These are phyloP conservation scores for Chymomyza procnemis DNA, from an alignment of 2,888 invertebrate genomes.

Conservation along the genomic window DNA sequence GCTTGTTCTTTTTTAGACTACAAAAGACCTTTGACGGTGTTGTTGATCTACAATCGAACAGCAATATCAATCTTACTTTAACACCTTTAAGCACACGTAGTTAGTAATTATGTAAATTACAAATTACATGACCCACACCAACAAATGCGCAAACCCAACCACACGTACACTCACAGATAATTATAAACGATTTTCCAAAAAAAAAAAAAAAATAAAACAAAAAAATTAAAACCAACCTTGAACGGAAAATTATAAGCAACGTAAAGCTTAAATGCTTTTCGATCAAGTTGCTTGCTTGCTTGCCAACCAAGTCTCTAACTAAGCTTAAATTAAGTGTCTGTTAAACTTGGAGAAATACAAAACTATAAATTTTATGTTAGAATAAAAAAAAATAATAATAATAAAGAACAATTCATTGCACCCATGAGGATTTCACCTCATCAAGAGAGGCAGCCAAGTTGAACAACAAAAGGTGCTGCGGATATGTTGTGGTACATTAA, in stretches of 20 bases:
- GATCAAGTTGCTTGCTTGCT: constrained; percentile 26
- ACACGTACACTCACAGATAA: constrained; percentile 39
- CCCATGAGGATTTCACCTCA: constrained; percentile 77
- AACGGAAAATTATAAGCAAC: constrained; percentile 53
- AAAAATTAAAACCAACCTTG: constrained; percentile 51
- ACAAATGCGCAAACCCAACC: not conserved
- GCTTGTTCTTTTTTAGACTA: not conserved
- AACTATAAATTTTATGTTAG: not conserved
- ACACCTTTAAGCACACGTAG: constrained; percentile 27
- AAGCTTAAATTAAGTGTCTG: not conserved
- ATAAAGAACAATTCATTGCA: constrained; percentile 30
- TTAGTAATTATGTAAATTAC: constrained; percentile 66
- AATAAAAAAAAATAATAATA: constrained; percentile 4
- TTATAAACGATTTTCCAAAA: constrained; percentile 71
- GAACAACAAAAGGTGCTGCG: constrained; percentile 65
- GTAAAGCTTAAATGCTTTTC: constrained; percentile 42
- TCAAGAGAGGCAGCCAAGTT: constrained; percentile 77
- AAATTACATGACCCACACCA: constrained; percentile 58
- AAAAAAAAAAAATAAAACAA: constrained; percentile 58
- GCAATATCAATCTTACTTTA: not conserved
- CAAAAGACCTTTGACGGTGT: constrained; percentile 59
- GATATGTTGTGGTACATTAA: constrained; percentile 57
- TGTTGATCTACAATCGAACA: constrained; percentile 51
- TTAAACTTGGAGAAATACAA: not conserved
- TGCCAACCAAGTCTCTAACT: not conserved